Percentiles rank a stretch among this genome's conserved stretches.
Evolutionary conservation across 2,113 vertebrate genomes (phyloP).

Genomic region (Oreochromis niloticus): DNA sequence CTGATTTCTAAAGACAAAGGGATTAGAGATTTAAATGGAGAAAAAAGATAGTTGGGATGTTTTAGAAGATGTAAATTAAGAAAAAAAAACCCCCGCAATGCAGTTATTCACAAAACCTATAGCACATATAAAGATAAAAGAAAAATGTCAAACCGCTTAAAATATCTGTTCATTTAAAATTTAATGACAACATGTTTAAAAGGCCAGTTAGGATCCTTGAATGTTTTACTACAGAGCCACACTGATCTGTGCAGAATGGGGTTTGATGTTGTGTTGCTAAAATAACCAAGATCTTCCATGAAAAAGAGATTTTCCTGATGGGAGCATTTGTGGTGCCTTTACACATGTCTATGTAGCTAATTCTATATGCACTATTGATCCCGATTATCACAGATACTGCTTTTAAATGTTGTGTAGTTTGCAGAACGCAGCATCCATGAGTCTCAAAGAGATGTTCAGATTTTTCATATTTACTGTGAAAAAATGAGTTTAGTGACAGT

Average conservation of each 20-base stretch:
- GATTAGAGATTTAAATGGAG: neutral
- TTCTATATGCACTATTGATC: neutral
- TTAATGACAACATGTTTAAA: neutral
- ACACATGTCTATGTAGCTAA: neutral
- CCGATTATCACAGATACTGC: neutral
- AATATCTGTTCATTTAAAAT: neutral
- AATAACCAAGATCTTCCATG: neutral
- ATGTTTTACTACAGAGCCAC: neutral
- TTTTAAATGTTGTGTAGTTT: neutral
- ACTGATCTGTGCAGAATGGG: neutral
- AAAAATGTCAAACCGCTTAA: neutral
- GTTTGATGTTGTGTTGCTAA: neutral
- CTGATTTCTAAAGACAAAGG: neutral
- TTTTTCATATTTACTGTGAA: neutral
- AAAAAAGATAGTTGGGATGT: neutral
- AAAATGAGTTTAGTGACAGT: neutral
- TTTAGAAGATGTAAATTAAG: neutral
- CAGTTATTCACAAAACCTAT: neutral
- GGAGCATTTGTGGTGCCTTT: neutral
- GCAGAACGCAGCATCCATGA: neutral
- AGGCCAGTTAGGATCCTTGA: neutral
- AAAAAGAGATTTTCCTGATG: neutral
- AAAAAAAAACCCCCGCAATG: fast-evolving
- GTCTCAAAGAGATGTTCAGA: neutral
- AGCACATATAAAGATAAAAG: neutral